Base-by-base conservation (phyloP, 1,140 invertebrate genomes). In the Psix sp. region DNA sequence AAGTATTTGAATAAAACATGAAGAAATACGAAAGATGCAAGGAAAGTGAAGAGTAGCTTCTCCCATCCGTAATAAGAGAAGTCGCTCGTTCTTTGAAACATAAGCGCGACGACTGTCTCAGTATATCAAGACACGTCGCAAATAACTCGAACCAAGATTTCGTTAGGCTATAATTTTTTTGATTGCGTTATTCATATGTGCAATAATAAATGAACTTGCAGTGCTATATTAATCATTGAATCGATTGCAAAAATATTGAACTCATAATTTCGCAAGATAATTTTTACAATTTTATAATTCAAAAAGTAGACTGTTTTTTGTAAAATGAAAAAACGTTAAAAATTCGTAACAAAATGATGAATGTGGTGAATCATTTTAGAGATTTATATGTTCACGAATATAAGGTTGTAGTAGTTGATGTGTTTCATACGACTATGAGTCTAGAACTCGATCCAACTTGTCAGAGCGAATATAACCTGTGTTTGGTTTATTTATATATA, bases 11-110 rank as follows among this genome's bases (percentile, higher is more conserved):
- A 20, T 46, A 38, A 24, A 10, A 24, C 13, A 60, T 6, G 5
- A 26, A 36, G 3, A 26, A 17, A 31, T 21, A 54, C 35, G 17
- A 17, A 36, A 60, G 31, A 21, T 52, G 45, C 20, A 35, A 46
- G 62, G 48, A 66, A 54, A 56, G 40, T 66, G 62, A 56, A 46
- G 49, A 54, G 48, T 38, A 52, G 29, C 24, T 29, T 57, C 57
- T 36, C 36, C 31, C n/a, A n/a, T n/a, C 39, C 45, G 77, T 73
- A 79, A 79, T 63, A 54, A 68, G 75, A 79, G 74, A 75, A 74
- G 77, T 72, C 43, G 39, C 39, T 20, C 18, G 17, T 29, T 54
- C 46, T 43, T 56, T 48, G 33, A 66, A 68, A 68, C 72, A 71
- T 29, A 29, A 51, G 60, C 63, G 67, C 51, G n/a, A n/a, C n/a